phyloP scores from a whole-genome alignment of 2,113 vertebrate genomes.

The Anolis carolinensis region DNA sequence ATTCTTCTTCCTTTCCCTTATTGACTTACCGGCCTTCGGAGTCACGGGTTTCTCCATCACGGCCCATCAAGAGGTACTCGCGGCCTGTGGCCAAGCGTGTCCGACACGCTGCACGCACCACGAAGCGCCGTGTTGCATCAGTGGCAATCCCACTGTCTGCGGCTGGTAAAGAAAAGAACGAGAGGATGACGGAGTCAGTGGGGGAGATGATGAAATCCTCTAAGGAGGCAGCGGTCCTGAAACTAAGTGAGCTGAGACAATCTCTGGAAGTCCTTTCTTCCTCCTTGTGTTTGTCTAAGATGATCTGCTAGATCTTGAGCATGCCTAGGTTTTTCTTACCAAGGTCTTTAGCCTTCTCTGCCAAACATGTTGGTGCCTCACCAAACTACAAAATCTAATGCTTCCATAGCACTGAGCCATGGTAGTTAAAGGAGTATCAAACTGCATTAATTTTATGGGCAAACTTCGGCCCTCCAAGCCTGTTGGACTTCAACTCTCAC shows the following conservation, averaged over 20 bases:
- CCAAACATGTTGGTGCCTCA: no score
- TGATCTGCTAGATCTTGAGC: no score
- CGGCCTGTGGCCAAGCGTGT: conserved; percentile 3
- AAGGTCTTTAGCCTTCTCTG: no score
- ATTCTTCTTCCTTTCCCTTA: neutral
- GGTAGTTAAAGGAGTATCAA: no score
- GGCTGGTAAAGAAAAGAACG: neutral
- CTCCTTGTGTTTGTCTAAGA: neutral
- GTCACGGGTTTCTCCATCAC: conserved; percentile 45
- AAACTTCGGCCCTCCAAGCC: no score
- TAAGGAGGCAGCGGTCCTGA: neutral
- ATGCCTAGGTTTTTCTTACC: no score
- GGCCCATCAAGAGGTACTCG: conserved; percentile 55
- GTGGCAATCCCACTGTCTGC: neutral
- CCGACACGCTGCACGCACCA: conserved; percentile 37
- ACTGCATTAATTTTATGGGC: no score
- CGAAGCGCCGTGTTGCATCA: conserved; percentile 25
- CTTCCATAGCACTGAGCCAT: no score
- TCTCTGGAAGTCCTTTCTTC: neutral
- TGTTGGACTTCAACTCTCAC: no score
- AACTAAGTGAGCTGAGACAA: neutral
- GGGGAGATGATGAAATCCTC: no score
- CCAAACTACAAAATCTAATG: no score
- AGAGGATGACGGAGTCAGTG: neutral
- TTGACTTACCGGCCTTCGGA: conserved; percentile 27